phyloP scores from a whole-genome alignment of 1,140 invertebrate genomes.

The Ceratitis capitata region DNA sequence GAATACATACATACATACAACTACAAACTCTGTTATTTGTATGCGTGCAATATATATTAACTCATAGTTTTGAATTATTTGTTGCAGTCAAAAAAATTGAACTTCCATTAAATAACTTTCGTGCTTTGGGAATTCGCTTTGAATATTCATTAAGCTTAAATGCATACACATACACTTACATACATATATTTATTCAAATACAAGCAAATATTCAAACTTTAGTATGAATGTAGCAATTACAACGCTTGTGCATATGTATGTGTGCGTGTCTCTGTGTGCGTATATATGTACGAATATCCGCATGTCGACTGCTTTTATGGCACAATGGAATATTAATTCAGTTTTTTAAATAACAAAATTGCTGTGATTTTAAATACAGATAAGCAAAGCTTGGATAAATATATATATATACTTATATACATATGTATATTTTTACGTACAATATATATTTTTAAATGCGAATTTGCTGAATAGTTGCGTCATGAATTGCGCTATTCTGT shows the following conservation, averaged over 20 bases:
- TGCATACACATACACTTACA: background rate
- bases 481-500: background rate
- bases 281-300: too few species aligned
- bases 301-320: too few species aligned
- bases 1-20: background rate
- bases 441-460: background rate
- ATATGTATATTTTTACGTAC: too few species aligned
- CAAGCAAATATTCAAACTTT: background rate
- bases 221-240: background rate
- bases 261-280: background rate
- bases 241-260: background rate
- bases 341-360: background rate
- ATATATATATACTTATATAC: too few species aligned
- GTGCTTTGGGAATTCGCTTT: background rate
- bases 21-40: background rate
- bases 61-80: background rate
- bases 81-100: background rate
- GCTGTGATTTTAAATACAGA: background rate
- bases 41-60: background rate
- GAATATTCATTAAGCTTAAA: background rate
- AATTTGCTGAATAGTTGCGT: background rate
- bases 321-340: background rate
- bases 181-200: background rate
- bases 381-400: background rate
- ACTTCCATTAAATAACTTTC: constrained; percentile 8